These are phyloP conservation scores for Carpatolechia fugitivella DNA, from an alignment of 2,888 invertebrate species.

Conservation along the genomic window DNA sequence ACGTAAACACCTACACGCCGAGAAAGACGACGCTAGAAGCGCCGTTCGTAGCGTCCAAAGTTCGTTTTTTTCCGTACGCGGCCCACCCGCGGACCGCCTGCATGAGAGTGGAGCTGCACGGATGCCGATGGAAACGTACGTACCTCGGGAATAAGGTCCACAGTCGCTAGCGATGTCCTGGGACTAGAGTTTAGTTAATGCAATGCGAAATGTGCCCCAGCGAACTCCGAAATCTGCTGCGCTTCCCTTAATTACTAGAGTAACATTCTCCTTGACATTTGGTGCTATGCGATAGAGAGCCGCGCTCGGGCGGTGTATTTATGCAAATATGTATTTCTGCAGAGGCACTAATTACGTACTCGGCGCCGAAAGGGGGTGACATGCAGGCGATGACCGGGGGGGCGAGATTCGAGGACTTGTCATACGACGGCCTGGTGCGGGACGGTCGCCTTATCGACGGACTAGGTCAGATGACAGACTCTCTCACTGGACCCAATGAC, in stretches of 20 bases:
- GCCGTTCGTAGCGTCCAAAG: constrained; percentile 90
- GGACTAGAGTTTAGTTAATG: constrained; percentile 28
- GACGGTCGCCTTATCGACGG: constrained; percentile 81
- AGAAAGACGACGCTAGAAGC: constrained; percentile 86
- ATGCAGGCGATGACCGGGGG: constrained; percentile 83
- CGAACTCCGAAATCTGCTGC: constrained; percentile 15
- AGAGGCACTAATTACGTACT: constrained; percentile 84
- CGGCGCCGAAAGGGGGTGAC: constrained; percentile 82
- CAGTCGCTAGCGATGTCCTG: constrained; percentile 52
- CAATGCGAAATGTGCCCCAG: constrained; percentile 9
- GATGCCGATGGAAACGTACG: constrained; percentile 83
- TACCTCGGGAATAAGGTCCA: constrained; percentile 29
- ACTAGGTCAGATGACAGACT: constrained; percentile 90
- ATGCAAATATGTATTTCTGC: constrained; percentile 48
- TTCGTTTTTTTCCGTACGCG: constrained; percentile 93
- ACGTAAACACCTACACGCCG: constrained; percentile 87
- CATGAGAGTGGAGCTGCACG: constrained; percentile 94
- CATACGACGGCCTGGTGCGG: constrained; percentile 86
- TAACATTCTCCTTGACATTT: constrained; percentile 9
- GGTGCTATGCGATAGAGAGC: constrained; percentile 40
- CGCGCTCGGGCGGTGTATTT: constrained; percentile 51
- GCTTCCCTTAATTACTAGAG: constrained; percentile 7
- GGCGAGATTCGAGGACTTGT: constrained; percentile 85
- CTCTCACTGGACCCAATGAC: constrained; percentile 83
- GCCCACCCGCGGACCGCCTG: constrained; percentile 92